Evolutionary conservation across 2,888 invertebrate species (phyloP), one percentile per base, ranked within the genome.

Genomic region (Sinelater perroti): DNA sequence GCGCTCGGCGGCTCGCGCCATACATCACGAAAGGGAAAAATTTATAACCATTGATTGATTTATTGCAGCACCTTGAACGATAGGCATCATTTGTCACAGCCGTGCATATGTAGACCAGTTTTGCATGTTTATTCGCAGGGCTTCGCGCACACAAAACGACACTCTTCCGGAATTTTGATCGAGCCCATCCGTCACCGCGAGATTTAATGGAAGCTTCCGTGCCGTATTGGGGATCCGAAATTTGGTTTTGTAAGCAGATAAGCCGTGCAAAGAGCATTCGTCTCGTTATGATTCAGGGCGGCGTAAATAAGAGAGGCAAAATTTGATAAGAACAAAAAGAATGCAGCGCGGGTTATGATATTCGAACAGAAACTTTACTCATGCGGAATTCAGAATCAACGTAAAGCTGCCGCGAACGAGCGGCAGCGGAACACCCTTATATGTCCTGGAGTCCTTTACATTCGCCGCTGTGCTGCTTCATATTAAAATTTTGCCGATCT

Each of bases 361-460:
- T 33, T 47, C 33, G 31, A 47, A 21, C 18, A 33, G 42, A 52
- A 52, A 52, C 44, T 28, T 28, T 40, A 21, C 31, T 42, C 44
- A 44, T 44, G 42, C 44, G 13, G 44, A 52, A 52, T 42, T 52
- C 52, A 33, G 42, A 44, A 52, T 51, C 52, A 52, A 52, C 44
- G 35, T 52, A 52, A 42, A 44, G 42, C 42, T 13, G 35, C 31
- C 31, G 42, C 31, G 30, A 51, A 52, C 30, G 42, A 51, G 38
- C 50, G 40, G 36, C 26, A 50, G 26, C 26, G 50, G 26, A 52
- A 46, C 30, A 38, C 46, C 45, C 54, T 54, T 36, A 46, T 46
- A 54, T 47, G 55, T 55, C 33, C 47, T 47, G 44, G 17, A 54
- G 36, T 54, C 36, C 40, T 55, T 54, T 47, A 55, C 47, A 47